A percentile compares a stretch with the other conserved stretches of the same genome.
phyloP scores from a whole-genome alignment of 2,797 vertebrate species.

The Helicolenus hilgendorfi region DNA sequence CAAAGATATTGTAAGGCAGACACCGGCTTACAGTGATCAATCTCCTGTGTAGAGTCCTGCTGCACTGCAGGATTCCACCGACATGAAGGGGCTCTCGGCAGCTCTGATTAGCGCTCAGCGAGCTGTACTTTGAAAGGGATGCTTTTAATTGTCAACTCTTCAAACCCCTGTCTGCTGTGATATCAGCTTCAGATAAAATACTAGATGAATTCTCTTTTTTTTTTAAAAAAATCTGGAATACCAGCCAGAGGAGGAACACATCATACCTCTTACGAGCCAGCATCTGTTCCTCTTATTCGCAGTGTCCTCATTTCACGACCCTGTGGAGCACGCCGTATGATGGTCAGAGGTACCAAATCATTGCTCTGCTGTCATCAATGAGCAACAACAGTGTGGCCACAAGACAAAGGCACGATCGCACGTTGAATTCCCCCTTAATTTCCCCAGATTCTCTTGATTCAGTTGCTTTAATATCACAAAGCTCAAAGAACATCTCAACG shows the following conservation, averaged over 20 bases:
- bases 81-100: conserved; percentile 46
- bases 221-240: background rate
- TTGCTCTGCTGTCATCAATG: background rate
- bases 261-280: background rate
- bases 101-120: conserved; percentile 48
- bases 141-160: conserved; percentile 64
- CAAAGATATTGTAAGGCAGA: conserved; percentile 42
- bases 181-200: conserved; percentile 43
- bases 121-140: conserved; percentile 51
- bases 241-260: background rate
- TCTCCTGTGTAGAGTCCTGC: conserved; percentile 5
- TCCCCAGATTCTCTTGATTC: background rate
- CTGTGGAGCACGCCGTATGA: no score
- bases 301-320: background rate
- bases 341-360: background rate
- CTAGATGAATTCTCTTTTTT: background rate
- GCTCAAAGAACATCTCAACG: background rate
- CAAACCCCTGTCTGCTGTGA: conserved; percentile 30
- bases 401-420: background rate
- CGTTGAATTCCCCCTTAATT: background rate
- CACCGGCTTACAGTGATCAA: conserved; percentile 20
- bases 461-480: background rate
- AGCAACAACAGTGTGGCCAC: background rate
- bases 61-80: background rate
- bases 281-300: background rate